A percentile compares a stretch with the other conserved stretches of the same genome.
Conservation (phyloP, 2,113 vertebrate species). For the Zapus hudsonius region DNA sequence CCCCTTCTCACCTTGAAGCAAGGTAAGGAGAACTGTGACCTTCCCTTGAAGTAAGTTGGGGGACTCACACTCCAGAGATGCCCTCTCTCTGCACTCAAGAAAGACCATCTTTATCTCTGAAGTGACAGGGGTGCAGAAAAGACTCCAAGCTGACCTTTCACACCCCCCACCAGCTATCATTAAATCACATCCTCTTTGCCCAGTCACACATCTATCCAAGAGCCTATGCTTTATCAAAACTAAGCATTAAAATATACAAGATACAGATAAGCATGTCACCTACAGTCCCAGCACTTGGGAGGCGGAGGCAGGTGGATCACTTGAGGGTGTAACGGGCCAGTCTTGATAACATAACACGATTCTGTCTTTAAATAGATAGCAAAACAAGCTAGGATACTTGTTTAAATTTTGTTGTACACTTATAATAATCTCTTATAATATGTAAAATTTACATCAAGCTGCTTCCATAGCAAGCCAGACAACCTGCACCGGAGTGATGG, state of each 20-base stretch:
- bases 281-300: background rate
- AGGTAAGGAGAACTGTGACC: background rate
- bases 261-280: too few relatives aligned
- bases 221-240: background rate
- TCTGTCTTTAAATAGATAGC: background rate
- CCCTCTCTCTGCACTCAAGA: background rate
- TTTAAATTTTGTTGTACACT: background rate
- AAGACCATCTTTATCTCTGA: background rate
- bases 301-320: too few relatives aligned
- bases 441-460: background rate
- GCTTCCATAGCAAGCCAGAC: too few relatives aligned
- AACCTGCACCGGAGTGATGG: too few relatives aligned
- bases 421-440: background rate
- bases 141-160: background rate
- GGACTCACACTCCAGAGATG: too few relatives aligned
- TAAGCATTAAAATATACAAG: too few relatives aligned
- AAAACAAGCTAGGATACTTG: background rate
- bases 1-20: background rate
- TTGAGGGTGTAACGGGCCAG: background rate
- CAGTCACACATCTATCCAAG: background rate
- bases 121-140: background rate
- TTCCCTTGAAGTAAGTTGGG: background rate
- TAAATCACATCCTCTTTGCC: background rate
- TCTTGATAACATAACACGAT: background rate
- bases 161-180: background rate